These are phyloP conservation scores for Oligia fasciuncula DNA, from an alignment of 2,888 invertebrate genomes.

Conservation along the genomic window DNA sequence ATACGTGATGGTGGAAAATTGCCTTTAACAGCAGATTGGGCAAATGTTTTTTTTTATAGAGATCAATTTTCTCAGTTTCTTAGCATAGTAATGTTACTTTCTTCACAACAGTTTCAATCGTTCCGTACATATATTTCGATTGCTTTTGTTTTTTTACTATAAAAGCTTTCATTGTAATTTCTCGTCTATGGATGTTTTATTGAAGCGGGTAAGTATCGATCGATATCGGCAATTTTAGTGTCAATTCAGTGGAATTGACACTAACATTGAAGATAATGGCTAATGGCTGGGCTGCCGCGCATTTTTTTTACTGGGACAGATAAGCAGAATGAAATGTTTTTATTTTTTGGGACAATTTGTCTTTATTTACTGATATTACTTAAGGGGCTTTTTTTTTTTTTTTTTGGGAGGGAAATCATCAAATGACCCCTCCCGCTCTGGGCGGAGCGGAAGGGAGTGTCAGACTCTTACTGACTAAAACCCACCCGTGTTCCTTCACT, in stretches of 20 bases:
- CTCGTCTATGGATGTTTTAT: conserved; percentile 45
- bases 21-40: neutral
- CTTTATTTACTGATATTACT: neutral
- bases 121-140: conserved; percentile 1
- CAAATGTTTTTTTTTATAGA: neutral
- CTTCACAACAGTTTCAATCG: conserved; percentile 1
- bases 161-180: conserved; percentile 50
- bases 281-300: conserved; percentile 10
- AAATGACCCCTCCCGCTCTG: too few relatives aligned
- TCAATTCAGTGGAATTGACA: conserved; percentile 46
- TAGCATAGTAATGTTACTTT: neutral
- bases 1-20: neutral
- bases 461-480: too few relatives aligned
- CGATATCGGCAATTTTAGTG: conserved; percentile 47
- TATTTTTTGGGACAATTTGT: neutral
- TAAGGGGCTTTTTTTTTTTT: too few relatives aligned
- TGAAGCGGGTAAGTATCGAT: conserved; percentile 49
- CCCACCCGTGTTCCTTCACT: too few relatives aligned
- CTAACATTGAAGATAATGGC: conserved; percentile 50
- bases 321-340: neutral
- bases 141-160: conserved; percentile 34
- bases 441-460: too few relatives aligned
- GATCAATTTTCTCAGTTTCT: neutral
- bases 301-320: conserved; percentile 8
- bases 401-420: too few relatives aligned